Conservation (phyloP, 2,797 vertebrate species). For the Manis crassicaudata region DNA sequence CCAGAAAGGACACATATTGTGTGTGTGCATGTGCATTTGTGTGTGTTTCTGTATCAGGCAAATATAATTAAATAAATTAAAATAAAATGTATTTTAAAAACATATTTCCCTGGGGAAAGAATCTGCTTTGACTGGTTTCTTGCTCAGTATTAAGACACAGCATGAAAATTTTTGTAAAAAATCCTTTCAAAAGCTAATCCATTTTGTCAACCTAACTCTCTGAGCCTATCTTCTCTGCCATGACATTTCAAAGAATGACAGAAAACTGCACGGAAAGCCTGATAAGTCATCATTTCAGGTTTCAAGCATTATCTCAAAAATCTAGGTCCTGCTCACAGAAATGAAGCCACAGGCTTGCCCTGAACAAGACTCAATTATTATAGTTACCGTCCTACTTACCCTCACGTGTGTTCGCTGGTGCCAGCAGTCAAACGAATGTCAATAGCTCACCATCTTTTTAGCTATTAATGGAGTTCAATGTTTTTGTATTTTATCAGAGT, state of each 20-base stretch:
- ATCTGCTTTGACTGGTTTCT: not conserved
- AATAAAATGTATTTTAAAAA: not conserved
- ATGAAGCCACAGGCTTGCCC: not conserved
- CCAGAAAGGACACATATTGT: too few species aligned
- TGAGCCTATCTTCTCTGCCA: not conserved
- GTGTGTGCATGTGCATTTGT: too few species aligned
- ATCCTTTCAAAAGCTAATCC: not conserved
- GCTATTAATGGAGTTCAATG: not conserved
- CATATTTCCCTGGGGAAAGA: not conserved
- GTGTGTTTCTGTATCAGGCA: too few species aligned
- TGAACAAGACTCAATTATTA: not conserved
- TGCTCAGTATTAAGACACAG: not conserved
- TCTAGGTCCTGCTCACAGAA: not conserved
- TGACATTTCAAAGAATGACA: not conserved
- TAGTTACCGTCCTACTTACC: fast-evolving
- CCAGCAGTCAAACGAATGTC: not conserved
- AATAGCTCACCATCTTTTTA: not conserved
- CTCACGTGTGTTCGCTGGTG: too few species aligned
- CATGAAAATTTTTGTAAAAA: not conserved
- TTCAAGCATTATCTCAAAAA: not conserved
- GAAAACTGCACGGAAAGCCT: not conserved
- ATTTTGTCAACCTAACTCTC: not conserved
- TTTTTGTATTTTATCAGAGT: not conserved
- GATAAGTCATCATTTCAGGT: not conserved
- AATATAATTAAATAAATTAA: not conserved